These are phyloP conservation scores for Catostomus latipinnis DNA, from an alignment of 2,797 vertebrate species.

Conservation along the genomic window DNA sequence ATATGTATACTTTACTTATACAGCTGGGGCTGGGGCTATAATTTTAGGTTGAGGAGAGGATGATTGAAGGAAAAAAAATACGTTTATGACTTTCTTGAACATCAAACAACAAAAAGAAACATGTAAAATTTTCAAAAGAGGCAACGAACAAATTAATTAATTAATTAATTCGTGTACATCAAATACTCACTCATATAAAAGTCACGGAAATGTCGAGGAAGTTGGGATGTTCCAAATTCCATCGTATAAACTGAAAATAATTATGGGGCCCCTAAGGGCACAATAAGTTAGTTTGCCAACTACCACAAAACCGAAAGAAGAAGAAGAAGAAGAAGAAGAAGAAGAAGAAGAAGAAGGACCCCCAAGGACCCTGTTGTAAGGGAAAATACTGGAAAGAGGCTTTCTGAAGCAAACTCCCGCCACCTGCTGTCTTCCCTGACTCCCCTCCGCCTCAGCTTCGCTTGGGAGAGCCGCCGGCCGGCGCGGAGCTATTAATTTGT, in stretches of 20 bases:
- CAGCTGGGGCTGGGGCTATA: no score
- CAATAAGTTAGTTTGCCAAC: background rate
- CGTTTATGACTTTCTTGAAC: no score
- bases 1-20: no score
- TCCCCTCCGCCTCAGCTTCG: constrained; percentile 70
- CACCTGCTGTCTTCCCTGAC: constrained; percentile 69
- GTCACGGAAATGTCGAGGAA: background rate
- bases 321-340: no score
- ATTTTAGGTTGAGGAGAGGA: no score
- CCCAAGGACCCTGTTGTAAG: background rate
- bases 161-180: background rate
- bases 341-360: background rate
- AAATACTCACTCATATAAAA: background rate
- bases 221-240: background rate
- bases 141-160: no score
- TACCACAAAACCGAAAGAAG: no score
- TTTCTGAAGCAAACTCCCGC: constrained; percentile 51
- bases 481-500: constrained; percentile 75
- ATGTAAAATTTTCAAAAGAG: no score
- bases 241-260: background rate
- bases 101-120: no score
- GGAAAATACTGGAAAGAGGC: background rate
- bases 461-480: constrained; percentile 81
- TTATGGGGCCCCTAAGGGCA: background rate
- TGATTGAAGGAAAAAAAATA: no score